phyloP scores from a whole-genome alignment of 2,888 invertebrate species.

The Autographa pulchrina region DNA sequence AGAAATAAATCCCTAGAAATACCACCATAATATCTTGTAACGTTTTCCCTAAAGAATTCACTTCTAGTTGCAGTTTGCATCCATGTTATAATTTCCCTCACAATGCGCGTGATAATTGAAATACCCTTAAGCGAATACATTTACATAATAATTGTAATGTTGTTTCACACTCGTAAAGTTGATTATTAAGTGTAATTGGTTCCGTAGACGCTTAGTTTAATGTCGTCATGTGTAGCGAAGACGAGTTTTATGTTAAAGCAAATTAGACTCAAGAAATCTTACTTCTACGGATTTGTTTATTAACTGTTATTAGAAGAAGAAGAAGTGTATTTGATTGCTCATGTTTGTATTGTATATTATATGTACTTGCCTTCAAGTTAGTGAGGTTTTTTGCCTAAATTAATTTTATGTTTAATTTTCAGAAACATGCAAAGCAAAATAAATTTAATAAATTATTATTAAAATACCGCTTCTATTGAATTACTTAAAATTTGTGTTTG shows the following conservation, averaged over 20 bases:
- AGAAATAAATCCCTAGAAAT: background rate
- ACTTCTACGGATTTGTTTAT: background rate
- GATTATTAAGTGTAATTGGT: conserved; percentile 35
- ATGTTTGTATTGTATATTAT: no score
- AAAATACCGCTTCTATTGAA: no score
- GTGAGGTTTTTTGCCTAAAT: no score
- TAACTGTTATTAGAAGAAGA: background rate
- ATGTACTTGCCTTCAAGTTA: no score
- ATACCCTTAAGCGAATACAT: conserved; percentile 46
- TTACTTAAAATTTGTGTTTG: no score
- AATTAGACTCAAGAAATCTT: background rate
- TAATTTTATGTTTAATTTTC: no score
- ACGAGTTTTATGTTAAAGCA: background rate
- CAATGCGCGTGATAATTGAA: conserved; percentile 51
- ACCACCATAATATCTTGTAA: background rate
- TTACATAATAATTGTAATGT: conserved; percentile 59
- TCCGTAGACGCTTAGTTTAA: conserved; percentile 19
- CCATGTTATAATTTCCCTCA: conserved; percentile 35
- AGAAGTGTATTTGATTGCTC: no score
- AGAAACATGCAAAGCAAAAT: no score
- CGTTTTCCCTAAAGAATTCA: background rate
- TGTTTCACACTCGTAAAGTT: conserved; percentile 45
- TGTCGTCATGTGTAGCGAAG: background rate
- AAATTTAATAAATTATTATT: no score
- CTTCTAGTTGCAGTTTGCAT: conserved; percentile 16